Evolutionary conservation across 2,888 invertebrate genomes (phyloP).

Genomic region (Rhabditoides inermis): DNA sequence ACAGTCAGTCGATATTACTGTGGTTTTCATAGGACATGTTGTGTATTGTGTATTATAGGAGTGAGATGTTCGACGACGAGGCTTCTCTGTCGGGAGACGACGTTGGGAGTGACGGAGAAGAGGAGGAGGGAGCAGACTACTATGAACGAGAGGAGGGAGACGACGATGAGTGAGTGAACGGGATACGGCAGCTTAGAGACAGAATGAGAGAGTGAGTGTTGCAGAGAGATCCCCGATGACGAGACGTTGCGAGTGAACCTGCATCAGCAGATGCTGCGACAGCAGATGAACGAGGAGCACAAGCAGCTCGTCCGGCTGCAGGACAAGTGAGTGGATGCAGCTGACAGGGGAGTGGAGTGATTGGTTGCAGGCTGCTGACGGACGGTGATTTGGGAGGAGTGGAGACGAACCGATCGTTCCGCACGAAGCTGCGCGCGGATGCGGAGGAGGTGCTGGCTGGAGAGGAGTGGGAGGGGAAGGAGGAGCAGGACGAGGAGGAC

Average conservation of each 20-base stretch:
- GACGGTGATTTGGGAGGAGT: slow-evolving; percentile 33
- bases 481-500: too few relatives aligned
- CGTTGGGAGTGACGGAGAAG: slow-evolving; percentile 38
- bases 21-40: neutral
- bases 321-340: slow-evolving; percentile 15
- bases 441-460: too few relatives aligned
- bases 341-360: neutral
- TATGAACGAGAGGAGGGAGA: slow-evolving; percentile 38
- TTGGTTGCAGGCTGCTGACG: slow-evolving; percentile 17
- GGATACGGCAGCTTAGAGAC: too few relatives aligned
- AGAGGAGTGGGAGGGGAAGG: too few relatives aligned
- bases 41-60: slow-evolving; percentile 4
- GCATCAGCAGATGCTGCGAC: slow-evolving; percentile 30
- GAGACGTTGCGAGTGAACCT: slow-evolving; percentile 33
- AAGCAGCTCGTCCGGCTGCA: slow-evolving; percentile 29
- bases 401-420: slow-evolving; percentile 36
- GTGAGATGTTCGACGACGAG: slow-evolving; percentile 42
- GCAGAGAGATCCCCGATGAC: slow-evolving; percentile 30
- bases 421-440: slow-evolving; percentile 26
- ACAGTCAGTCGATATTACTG: neutral
- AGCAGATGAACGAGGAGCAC: slow-evolving; percentile 29
- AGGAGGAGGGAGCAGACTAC: slow-evolving; percentile 20
- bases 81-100: slow-evolving; percentile 47
- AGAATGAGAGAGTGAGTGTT: too few relatives aligned
- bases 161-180: slow-evolving; percentile 17